Evolutionary conservation across 2,113 vertebrate genomes (phyloP), one percentile per base, ranked within the genome.

Genomic region (Phaethornis superciliosus): DNA sequence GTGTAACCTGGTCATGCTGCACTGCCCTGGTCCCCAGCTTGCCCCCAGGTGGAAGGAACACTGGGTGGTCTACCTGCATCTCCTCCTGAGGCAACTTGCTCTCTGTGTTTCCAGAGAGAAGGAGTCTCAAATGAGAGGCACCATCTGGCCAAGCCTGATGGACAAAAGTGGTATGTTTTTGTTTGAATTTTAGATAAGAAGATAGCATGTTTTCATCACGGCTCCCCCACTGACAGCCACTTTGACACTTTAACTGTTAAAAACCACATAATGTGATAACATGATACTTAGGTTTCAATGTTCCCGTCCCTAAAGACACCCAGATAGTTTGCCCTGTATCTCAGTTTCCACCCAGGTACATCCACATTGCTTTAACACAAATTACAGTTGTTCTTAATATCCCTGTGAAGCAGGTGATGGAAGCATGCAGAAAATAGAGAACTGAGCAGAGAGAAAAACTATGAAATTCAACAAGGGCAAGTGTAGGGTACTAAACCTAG

Each of bases 11-110:
- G 40, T 12, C 40, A 3, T 55, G 24, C 40, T 10, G 46, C 13
- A 2, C 4, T 60, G 74, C 27, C 68, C 69, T 10, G 4, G 27
- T 46, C 17, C 15, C 15, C 59, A 84, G 28, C 33, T 81, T 71
- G 35, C 3, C 14, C 17, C 9, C 1, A 0, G 6, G 44, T 0
- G 5, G 37, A n/a, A 47, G 16, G 28, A 80, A 56, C 30, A 32
- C 18, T 18, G 18, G 30, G 30, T n/a, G 30, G 19, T 49, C 55
- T 18, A 32, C 55, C 67, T 18, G 30, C 28, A 58, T 6, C 30
- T 80, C 52, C 27, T 83, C 44, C 33, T 9, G 8, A 52, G 64
- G 44, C 15, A 27, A 19, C 47, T 68, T 11, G 3, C 27, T 63
- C 10, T 3, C 9, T 2, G 12, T 3, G 16, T 64, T 72, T 88